Conservation (phyloP, 2,888 invertebrate genomes). For the Teleogryllus oceanicus region DNA sequence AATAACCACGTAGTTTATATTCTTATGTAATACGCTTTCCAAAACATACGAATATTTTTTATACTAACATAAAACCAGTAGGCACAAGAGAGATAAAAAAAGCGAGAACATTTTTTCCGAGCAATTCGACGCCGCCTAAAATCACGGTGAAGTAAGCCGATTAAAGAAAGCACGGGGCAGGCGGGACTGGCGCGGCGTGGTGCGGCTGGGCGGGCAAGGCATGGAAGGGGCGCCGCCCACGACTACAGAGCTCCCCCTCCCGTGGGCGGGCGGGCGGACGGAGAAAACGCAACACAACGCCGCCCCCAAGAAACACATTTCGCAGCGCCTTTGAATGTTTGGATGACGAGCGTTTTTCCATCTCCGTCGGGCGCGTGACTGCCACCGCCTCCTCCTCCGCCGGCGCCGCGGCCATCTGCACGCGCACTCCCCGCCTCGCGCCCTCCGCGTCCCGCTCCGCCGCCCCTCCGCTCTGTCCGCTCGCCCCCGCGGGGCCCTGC, state of each 20-base stretch:
- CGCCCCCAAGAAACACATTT: constrained; percentile 1
- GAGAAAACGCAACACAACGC: not conserved
- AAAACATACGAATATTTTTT: too few species aligned
- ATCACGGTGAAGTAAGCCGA: not conserved
- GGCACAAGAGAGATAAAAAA: too few species aligned
- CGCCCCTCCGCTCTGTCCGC: not conserved
- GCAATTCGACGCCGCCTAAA: not conserved
- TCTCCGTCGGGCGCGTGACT: not conserved
- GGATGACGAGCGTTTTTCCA: constrained; percentile 10
- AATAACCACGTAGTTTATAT: too few species aligned
- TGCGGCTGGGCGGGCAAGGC: not conserved
- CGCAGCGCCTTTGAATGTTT: constrained; percentile 6
- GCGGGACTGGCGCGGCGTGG: not conserved
- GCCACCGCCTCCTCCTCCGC: not conserved
- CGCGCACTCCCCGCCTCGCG: not conserved
- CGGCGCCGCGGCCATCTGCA: not conserved
- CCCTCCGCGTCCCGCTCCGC: not conserved
- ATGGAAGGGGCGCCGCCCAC: not conserved
- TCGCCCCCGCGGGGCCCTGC: not conserved
- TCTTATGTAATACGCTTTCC: too few species aligned
- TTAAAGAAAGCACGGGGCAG: not conserved
- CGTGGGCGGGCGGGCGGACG: not conserved
- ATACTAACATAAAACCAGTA: too few species aligned
- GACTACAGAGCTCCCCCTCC: too few species aligned
- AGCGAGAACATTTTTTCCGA: too few species aligned